Percentiles rank a stretch among this genome's conserved stretches.
Evolutionary conservation across 2,113 vertebrate genomes (phyloP).

Genomic region (Syrrhaptes paradoxus): DNA sequence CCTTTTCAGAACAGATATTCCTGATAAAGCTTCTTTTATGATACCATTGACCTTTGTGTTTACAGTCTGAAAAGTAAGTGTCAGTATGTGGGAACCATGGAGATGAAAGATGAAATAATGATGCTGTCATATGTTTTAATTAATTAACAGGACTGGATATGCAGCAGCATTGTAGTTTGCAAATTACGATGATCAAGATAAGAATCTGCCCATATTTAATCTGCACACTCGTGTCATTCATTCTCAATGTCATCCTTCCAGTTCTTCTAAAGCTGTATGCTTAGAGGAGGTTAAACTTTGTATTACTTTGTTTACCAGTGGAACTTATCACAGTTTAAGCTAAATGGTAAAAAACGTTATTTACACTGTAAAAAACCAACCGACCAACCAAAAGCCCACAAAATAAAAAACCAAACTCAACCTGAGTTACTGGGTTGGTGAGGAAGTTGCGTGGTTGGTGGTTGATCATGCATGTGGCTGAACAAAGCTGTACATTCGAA

Average conservation of each 20-base stretch:
- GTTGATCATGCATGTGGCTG: neutral
- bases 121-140: neutral
- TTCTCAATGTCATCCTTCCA: neutral
- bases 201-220: neutral
- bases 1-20: neutral
- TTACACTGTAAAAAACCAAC: neutral
- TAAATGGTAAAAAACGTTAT: neutral
- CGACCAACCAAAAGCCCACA: neutral
- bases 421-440: neutral
- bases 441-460: neutral
- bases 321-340: neutral
- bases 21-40: neutral
- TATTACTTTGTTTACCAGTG: neutral
- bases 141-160: neutral
- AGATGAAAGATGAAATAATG: constrained; percentile 9
- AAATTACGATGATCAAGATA: neutral
- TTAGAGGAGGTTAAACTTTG: neutral
- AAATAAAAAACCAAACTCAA: neutral
- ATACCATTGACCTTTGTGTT: neutral
- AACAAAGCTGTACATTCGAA: neutral
- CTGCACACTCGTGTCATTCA: rapidly evolving
- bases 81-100: neutral
- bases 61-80: neutral
- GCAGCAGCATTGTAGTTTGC: neutral
- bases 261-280: neutral